Base-by-base conservation (phyloP, 2,797 vertebrate genomes). In the Pangasius larnaudii region DNA sequence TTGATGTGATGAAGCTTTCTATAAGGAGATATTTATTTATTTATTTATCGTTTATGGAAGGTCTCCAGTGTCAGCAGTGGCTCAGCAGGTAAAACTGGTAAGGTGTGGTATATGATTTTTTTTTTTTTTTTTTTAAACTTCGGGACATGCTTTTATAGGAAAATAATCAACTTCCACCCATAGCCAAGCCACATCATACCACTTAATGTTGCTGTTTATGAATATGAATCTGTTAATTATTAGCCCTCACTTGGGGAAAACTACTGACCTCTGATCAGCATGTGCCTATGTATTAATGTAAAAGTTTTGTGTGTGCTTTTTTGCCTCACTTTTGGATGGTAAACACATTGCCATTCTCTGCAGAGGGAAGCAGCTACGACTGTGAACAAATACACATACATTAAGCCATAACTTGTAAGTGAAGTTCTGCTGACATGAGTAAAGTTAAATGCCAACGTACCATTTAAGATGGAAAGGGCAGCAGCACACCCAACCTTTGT, bases 371-470 rank as follows among this genome's bases (percentile, higher is more conserved):
- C 80, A 86, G 77, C 90, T 91, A 87, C 9, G 42, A 30, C 59
- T 83, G 87, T 91, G 91, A 92, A 92, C 91, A 93, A 92, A 92
- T 91, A 90, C 90, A 91, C 94, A 95, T 94, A 90, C 89, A 90
- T 95, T 94, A 94, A 93, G 92, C 93, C 89, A 94, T 95, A 95
- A 94, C 95, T 95, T 95, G 93, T 93, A 94, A 95, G 93, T 94
- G 95, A 95, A 92, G 95, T 95, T 96, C 94, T 94, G 95, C 95
- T 97, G 96, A 96, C 95, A 96, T 91, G 92, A 94, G 94, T 95
- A 94, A 95, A 96, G 96, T 94, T 96, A 97, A 97, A 97, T 97
- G 96, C 96, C 96, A 97, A 95, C 95, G 94, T 96, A 97, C 96
- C 95, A 96, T 96, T 96, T 97, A 96, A 96, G 94, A 96, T 92